A percentile compares a stretch with the other conserved stretches of the same genome.
Evolutionary conservation across 92 coral and sea anemone species (phyloP).

Genomic region (Bergia puertoricense): DNA sequence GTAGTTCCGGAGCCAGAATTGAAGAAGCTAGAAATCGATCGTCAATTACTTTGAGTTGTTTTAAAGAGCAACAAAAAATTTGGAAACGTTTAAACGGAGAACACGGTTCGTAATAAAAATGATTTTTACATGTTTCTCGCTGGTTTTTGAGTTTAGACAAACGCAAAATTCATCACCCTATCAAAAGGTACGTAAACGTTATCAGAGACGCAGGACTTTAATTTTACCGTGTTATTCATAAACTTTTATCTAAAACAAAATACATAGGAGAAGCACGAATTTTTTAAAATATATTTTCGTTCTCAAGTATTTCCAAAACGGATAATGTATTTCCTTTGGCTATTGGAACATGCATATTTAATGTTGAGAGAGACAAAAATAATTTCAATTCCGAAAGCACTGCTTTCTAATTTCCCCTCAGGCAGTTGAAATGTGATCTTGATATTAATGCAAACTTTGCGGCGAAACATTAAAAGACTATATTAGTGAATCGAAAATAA

Average conservation of each 20-base stretch:
- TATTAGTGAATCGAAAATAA: not conserved
- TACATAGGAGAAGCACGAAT: too few relatives aligned
- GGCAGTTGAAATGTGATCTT: not conserved
- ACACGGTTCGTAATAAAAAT: too few relatives aligned
- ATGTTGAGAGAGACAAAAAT: not conserved
- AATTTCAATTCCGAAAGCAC: not conserved
- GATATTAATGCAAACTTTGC: not conserved
- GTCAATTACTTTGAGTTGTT: not conserved
- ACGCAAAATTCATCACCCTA: not conserved
- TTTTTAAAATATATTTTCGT: too few relatives aligned
- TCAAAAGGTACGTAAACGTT: not conserved
- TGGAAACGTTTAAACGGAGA: too few relatives aligned
- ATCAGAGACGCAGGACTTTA: not conserved
- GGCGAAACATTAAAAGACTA: not conserved
- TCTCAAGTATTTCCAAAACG: not conserved
- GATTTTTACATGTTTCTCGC: too few relatives aligned
- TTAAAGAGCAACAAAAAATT: not conserved
- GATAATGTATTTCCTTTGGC: not conserved
- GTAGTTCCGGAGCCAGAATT: not conserved
- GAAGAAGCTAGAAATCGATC: not conserved
- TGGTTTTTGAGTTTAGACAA: not conserved
- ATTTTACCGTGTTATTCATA: not conserved
- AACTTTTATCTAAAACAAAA: not conserved
- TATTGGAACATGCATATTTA: not conserved
- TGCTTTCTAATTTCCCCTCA: not conserved